Percentiles rank a stretch among this genome's conserved stretches.
Evolutionary conservation across 2,797 vertebrate species (phyloP).

Genomic region (Crypturellus tataupa): DNA sequence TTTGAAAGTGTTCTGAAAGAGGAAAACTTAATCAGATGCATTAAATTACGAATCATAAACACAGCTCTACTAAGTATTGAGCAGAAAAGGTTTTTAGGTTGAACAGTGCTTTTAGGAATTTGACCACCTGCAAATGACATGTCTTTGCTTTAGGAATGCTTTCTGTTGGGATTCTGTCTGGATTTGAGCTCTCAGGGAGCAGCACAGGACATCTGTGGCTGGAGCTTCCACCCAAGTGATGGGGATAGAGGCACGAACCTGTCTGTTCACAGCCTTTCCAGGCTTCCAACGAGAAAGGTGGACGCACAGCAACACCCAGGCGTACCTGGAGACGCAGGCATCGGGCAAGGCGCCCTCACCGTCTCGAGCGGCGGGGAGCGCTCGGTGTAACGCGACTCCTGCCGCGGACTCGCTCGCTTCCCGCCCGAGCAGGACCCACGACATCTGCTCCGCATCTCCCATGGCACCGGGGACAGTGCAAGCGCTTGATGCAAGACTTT

Average conservation of each 20-base stretch:
- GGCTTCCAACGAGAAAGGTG: not conserved
- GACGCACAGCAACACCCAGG: accelerated
- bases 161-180: not conserved
- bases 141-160: not conserved
- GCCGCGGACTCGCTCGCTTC: accelerated
- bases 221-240: not conserved
- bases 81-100: constrained; percentile 33
- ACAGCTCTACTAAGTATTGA: constrained; percentile 59
- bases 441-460: not conserved
- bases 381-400: not conserved
- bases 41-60: constrained; percentile 75
- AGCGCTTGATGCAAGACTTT: not conserved
- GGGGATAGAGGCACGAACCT: not conserved
- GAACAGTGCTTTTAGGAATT: constrained; percentile 20
- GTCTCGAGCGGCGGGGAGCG: not conserved
- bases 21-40: constrained; percentile 70
- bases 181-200: not conserved
- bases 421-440: not conserved
- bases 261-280: not conserved
- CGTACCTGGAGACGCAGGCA: not conserved
- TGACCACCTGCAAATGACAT: not conserved
- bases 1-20: constrained; percentile 52
- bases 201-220: accelerated
- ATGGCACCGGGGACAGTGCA: not conserved
- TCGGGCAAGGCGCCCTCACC: not conserved